Conservation (phyloP, 2,888 invertebrate genomes). For the Andrena bucephala region DNA sequence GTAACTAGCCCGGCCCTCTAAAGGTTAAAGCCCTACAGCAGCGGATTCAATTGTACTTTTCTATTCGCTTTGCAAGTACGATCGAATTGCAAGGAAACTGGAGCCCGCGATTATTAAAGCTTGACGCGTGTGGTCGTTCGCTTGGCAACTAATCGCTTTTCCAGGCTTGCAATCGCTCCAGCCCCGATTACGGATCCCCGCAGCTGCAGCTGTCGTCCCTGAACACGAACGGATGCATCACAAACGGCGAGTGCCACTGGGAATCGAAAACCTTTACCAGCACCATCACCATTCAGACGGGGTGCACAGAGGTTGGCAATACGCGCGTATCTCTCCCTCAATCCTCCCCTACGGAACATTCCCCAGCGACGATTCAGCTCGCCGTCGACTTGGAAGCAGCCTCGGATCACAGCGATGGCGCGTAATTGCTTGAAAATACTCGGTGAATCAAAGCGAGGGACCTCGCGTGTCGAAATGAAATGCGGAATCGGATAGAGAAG, state of each 20-base stretch:
- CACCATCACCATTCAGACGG: constrained; percentile 82
- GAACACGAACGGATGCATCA: constrained; percentile 68
- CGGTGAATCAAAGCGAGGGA: constrained; percentile 3
- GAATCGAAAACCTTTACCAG: constrained; percentile 82
- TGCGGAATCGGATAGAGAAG: not conserved
- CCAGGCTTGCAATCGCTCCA: constrained; percentile 78
- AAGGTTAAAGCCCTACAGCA: not conserved
- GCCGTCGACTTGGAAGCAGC: no score
- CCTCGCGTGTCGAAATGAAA: constrained; percentile 5
- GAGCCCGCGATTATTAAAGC: not conserved
- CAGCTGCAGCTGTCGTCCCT: constrained; percentile 48
- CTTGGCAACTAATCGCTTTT: constrained; percentile 83
- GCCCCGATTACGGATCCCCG: constrained; percentile 70
- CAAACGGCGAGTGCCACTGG: constrained; percentile 73
- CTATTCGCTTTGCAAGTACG: no score
- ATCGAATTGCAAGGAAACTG: not conserved
- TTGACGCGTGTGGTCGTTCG: constrained; percentile 72
- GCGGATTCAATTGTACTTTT: no score
- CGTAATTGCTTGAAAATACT: constrained; percentile 11
- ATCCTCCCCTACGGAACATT: no score
- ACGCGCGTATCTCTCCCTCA: constrained; percentile 22
- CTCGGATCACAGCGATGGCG: no score
- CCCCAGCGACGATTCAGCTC: no score
- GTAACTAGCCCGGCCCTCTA: no score
- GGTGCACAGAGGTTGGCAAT: constrained; percentile 77